Conservation (phyloP, 2,797 vertebrate genomes). For the Phaenicophaeus curvirostris region DNA sequence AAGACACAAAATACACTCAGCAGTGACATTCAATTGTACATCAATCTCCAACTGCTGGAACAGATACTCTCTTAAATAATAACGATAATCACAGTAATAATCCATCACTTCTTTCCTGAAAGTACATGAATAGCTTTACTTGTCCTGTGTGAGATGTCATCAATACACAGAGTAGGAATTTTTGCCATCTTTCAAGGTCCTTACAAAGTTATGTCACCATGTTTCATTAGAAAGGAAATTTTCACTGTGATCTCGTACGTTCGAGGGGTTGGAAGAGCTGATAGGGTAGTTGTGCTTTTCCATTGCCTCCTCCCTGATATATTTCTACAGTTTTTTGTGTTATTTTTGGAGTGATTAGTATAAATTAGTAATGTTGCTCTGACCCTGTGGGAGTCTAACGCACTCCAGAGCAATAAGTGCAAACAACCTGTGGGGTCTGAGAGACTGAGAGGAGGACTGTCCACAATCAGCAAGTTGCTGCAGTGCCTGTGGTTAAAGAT, state of each 20-base stretch:
- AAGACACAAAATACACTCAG: not conserved
- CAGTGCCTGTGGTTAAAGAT: not conserved
- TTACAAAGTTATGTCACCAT: not conserved
- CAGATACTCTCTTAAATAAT: not conserved
- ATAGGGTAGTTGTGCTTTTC: not conserved
- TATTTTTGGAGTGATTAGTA: conserved; percentile 27
- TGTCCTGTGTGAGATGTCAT: not conserved
- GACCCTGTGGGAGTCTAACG: not conserved
- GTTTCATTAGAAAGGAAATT: not conserved
- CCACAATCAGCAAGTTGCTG: not conserved
- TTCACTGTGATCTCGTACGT: not conserved
- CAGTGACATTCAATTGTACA: not conserved
- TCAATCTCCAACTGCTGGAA: not conserved
- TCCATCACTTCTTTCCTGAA: not conserved
- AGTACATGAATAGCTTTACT: not conserved
- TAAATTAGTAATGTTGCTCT: conserved; percentile 27
- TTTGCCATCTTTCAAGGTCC: not conserved
- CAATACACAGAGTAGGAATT: not conserved
- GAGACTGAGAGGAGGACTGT: not conserved
- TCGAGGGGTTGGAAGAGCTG: not conserved
- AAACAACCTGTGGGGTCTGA: conserved; percentile 41
- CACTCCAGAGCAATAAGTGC: not conserved
- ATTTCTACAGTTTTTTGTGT: not conserved
- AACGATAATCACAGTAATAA: not conserved
- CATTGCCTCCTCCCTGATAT: not conserved